Percentiles rank a stretch among this genome's conserved stretches.
These are phyloP conservation scores for Aphelocoma californica DNA, from an alignment of 2,797 vertebrate genomes.

Conservation along the genomic window DNA sequence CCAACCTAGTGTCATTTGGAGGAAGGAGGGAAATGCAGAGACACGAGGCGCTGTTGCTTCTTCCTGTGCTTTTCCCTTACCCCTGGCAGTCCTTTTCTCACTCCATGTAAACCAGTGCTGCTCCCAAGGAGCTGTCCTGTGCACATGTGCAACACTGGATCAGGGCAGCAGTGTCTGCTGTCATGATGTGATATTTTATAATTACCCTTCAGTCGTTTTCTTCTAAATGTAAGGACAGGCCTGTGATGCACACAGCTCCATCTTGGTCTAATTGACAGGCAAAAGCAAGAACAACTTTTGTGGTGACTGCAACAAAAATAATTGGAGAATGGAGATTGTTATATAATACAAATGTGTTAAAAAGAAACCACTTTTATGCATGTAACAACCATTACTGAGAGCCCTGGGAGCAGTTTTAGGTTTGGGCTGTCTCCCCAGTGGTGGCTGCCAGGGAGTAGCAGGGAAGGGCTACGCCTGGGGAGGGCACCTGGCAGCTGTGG, in stretches of 20 bases:
- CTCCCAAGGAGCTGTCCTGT: not conserved
- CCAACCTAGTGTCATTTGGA: not conserved
- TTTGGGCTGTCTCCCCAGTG: not conserved
- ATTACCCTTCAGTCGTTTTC: not conserved
- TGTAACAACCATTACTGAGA: rapidly evolving
- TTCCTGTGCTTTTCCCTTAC: not conserved
- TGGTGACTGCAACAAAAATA: not conserved
- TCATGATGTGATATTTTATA: not conserved
- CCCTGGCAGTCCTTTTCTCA: rapidly evolving
- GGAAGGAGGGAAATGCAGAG: not conserved
- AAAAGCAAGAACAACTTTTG: not conserved
- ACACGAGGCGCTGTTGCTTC: rapidly evolving
- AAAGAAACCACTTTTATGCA: not conserved
- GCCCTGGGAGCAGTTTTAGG: not conserved
- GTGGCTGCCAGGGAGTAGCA: not conserved
- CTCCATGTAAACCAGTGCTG: rapidly evolving
- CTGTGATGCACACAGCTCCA: not conserved
- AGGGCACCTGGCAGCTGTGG: not conserved
- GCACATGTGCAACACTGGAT: rapidly evolving
- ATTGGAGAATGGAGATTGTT: not conserved
- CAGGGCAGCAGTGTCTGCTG: not conserved
- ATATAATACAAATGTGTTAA: not conserved
- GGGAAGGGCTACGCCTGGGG: not conserved
- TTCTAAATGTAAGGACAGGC: not conserved
- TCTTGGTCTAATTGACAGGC: not conserved